phyloP scores from a whole-genome alignment of 2,113 vertebrate species.

The Nipponia nippon region DNA sequence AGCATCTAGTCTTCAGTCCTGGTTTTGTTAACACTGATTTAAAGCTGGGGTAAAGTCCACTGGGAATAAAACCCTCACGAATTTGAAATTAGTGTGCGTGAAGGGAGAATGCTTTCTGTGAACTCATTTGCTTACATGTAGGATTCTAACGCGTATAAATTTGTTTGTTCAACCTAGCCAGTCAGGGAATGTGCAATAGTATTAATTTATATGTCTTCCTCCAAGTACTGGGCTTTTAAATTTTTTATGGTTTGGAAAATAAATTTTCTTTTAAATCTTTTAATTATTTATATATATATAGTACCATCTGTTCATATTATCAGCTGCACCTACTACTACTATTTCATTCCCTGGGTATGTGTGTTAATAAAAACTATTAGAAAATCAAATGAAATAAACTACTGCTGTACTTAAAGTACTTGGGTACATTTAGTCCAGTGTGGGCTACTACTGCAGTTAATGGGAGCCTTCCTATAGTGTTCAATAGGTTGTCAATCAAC shows the following conservation, averaged over 20 bases:
- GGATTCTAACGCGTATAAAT: background rate
- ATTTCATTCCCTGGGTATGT: background rate
- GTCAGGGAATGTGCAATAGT: background rate
- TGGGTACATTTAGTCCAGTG: background rate
- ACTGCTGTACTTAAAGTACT: background rate
- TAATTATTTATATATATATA: background rate
- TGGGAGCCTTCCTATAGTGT: background rate
- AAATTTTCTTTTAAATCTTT: background rate
- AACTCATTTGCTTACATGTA: background rate
- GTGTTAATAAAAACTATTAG: background rate
- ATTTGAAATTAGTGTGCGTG: fast-evolving
- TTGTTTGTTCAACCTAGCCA: background rate
- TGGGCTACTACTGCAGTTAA: background rate
- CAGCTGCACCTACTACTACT: background rate
- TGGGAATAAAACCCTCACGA: background rate
- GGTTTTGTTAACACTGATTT: too few species aligned
- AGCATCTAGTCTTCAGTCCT: background rate
- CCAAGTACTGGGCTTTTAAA: background rate
- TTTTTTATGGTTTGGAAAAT: background rate
- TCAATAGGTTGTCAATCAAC: background rate
- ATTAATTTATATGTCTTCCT: background rate
- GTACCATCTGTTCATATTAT: background rate
- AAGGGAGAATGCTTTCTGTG: background rate
- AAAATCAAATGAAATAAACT: slow-evolving; percentile 25
- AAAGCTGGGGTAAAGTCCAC: background rate